These are phyloP conservation scores for Danio jaintianensis DNA, from an alignment of 2,797 vertebrate species.

Conservation along the genomic window DNA sequence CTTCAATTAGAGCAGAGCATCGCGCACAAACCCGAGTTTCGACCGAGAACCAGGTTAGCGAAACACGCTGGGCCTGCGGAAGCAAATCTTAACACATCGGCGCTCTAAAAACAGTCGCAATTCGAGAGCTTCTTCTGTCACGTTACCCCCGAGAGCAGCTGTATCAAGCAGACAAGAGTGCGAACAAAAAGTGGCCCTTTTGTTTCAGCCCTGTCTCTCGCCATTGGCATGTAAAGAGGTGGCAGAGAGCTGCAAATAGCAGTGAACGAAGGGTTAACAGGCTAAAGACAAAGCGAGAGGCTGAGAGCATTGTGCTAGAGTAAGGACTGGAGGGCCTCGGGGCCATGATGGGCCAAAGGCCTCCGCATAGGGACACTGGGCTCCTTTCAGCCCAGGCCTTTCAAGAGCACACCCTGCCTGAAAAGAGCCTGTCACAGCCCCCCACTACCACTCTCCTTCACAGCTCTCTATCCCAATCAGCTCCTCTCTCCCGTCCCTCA, in stretches of 20 bases:
- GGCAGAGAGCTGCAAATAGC: constrained; percentile 65
- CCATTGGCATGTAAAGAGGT: constrained; percentile 63
- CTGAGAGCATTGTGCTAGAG: constrained; percentile 71
- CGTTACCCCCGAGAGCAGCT: constrained; percentile 53
- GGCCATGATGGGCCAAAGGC: constrained; percentile 70
- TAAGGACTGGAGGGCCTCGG: constrained; percentile 67
- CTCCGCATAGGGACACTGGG: constrained; percentile 58
- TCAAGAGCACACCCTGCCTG: constrained; percentile 62
- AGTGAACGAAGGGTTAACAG: constrained; percentile 77
- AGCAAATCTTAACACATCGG: constrained; percentile 19
- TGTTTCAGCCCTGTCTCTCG: constrained; percentile 51
- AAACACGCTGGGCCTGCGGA: constrained; percentile 35
- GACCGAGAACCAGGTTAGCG: constrained; percentile 44
- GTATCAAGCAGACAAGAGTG: constrained; percentile 56
- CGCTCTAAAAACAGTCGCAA: constrained; percentile 39
- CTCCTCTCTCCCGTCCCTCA: constrained; percentile 51
- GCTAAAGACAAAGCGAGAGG: constrained; percentile 77
- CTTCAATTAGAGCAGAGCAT: constrained; percentile 59
- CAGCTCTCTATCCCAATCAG: constrained; percentile 56
- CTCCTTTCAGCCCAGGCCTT: constrained; percentile 60
- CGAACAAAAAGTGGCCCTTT: constrained; percentile 53
- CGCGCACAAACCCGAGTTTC: background rate
- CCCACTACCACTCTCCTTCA: constrained; percentile 51
- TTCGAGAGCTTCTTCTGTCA: constrained; percentile 44
- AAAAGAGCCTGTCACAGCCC: constrained; percentile 63